Conservation (phyloP, 1,140 invertebrate species). For the Physella acuta region DNA sequence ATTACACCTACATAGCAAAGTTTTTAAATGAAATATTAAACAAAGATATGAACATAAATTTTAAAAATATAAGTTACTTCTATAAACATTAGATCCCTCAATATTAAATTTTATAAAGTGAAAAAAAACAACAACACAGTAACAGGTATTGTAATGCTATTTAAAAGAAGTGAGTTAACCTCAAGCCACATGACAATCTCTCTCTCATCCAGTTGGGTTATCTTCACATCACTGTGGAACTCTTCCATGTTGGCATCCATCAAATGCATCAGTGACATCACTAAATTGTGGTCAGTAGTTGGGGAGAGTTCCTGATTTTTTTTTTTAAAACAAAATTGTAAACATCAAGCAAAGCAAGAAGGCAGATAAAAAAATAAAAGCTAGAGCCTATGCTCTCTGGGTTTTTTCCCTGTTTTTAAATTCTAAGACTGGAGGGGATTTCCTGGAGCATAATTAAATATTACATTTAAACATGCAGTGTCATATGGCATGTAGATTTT, state of each 20-base stretch:
- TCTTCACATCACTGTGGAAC: slow-evolving; percentile 76
- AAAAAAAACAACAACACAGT: too few relatives aligned
- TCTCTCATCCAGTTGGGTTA: slow-evolving; percentile 53
- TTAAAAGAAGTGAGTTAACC: slow-evolving; percentile 33
- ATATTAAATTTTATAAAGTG: too few relatives aligned
- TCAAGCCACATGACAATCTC: slow-evolving; percentile 57
- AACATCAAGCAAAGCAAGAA: not conserved
- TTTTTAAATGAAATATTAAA: too few relatives aligned
- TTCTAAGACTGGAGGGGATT: too few relatives aligned
- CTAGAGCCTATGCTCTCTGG: not conserved
- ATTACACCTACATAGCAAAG: too few relatives aligned
- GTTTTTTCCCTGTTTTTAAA: not conserved
- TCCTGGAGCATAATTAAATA: too few relatives aligned
- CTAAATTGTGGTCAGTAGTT: slow-evolving; percentile 79
- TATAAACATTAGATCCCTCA: too few relatives aligned
- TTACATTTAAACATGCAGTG: too few relatives aligned
- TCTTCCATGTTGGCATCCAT: slow-evolving; percentile 87
- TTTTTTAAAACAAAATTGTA: not conserved
- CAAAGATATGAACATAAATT: too few relatives aligned
- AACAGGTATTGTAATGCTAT: too few relatives aligned
- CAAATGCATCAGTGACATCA: slow-evolving; percentile 80
- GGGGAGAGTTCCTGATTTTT: slow-evolving; percentile 77
- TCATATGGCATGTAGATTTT: too few relatives aligned
- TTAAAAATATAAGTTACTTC: too few relatives aligned
- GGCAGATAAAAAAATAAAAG: not conserved